Conservation (phyloP, 2,113 vertebrate species). For the Oncorhynchus gorbuscha region DNA sequence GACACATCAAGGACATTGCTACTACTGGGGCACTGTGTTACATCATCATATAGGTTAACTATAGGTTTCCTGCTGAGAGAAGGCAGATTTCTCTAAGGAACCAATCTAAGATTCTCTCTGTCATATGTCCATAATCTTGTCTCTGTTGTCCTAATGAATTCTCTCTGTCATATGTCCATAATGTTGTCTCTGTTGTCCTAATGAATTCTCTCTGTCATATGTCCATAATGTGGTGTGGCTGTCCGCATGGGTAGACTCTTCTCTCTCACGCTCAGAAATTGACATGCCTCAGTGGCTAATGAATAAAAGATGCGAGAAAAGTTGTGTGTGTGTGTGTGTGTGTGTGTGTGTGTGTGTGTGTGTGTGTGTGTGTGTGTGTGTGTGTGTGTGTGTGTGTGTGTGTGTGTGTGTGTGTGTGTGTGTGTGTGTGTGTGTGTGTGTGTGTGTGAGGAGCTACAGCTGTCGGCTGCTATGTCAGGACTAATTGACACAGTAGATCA, state of each 20-base stretch:
- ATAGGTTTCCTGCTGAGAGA: too few species aligned
- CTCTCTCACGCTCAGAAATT: constrained; percentile 2
- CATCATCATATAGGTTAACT: too few species aligned
- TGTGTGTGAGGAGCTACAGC: not conserved
- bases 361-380: not conserved
- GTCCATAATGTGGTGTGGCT: not conserved
- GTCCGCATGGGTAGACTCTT: not conserved
- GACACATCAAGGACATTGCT: not conserved
- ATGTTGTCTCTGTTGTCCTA: too few species aligned
- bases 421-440: not conserved
- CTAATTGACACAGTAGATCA: constrained; percentile 45
- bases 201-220: too few species aligned
- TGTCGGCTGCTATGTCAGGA: constrained; percentile 2
- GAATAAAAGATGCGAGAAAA: constrained; percentile 21
- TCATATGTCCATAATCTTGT: too few species aligned
- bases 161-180: not conserved
- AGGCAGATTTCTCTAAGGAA: not conserved
- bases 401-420: not conserved
- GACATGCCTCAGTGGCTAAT: constrained; percentile 1
- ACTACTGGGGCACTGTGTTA: not conserved
- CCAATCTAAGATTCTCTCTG: not conserved
- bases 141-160: too few species aligned
- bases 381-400: not conserved
- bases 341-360: not conserved
- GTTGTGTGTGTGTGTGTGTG: not conserved